Percentiles rank a stretch among this genome's conserved stretches.
phyloP scores from a whole-genome alignment of 2,797 vertebrate species.

The Muscicapa striata region DNA sequence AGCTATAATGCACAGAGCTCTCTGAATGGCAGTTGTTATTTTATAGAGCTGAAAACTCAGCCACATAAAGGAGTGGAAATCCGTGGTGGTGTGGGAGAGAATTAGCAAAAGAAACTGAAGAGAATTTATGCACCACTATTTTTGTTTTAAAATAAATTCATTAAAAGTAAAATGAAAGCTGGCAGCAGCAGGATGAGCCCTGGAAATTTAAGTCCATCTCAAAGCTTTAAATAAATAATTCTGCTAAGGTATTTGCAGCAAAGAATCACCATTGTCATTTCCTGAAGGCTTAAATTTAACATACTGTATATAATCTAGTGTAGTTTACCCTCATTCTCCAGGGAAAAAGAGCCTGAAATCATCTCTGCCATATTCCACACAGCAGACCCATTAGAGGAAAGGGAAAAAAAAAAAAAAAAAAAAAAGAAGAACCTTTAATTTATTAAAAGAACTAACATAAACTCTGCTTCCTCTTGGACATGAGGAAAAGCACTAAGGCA shows the following conservation, averaged over 20 bases:
- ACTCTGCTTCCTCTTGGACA: slow-evolving; percentile 31
- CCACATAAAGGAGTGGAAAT: neutral
- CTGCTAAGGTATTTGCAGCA: neutral
- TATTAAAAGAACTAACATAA: slow-evolving; percentile 29
- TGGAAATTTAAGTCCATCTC: neutral
- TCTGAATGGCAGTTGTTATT: neutral
- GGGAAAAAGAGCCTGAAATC: neutral
- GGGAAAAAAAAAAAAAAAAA: no score
- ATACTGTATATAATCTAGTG: neutral
- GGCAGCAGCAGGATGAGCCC: neutral
- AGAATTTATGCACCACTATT: neutral
- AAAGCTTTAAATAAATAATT: slow-evolving; percentile 3
- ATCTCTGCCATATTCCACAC: neutral
- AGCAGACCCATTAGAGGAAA: neutral
- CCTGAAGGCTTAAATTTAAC: slow-evolving; percentile 8
- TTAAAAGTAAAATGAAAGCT: neutral
- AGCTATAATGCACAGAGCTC: neutral
- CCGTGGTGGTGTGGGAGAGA: fast-evolving
- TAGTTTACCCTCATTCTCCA: neutral
- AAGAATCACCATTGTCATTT: slow-evolving; percentile 21
- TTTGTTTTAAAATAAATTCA: neutral
- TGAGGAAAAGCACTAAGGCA: slow-evolving; percentile 20
- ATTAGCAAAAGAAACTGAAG: neutral
- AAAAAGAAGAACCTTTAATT: neutral
- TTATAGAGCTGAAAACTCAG: neutral